Base-by-base conservation (phyloP, 2,113 vertebrate species). In the Hirundichthys speculiger region DNA sequence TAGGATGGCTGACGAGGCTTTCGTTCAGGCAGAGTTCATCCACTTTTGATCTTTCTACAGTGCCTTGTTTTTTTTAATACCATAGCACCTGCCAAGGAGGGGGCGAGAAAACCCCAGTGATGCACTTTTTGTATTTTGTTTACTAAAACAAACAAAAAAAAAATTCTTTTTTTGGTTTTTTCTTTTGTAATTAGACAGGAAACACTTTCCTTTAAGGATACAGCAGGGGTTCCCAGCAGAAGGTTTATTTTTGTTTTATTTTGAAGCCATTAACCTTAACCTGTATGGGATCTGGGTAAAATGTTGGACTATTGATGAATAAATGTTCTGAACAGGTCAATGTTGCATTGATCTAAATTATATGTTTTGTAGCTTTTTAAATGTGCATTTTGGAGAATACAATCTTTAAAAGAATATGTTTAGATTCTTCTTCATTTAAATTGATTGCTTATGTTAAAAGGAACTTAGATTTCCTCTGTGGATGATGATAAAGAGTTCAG, bases 41-140 rank as follows among this genome's bases (percentile, higher is more conserved):
- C 6, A 34, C 9, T 34, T 34, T 34, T 9, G 30, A 34, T 34
- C 6, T 34, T 34, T 34, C 6, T 34, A 34, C 3, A 9, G 30
- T 34, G 30, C 30, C 30, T 34, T 34, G 7, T 34, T 7, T 34
- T 34, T 34, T 34, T 34, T 34, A 34, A 34, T 34, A 27, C 25
- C 6, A 10, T 10, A 34, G 4, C 46, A 51, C 49, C 52, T 73
- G 48, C 60, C 62, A 69, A 64, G 48, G 1, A 7, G 48, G n/a
- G n/a, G n/a, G n/a, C n/a, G n/a, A n/a, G 42, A 82, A 70, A 61
- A 24, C 2, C 1, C 51, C 66, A 16, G 53, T 62, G 2, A 20
- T 66, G 59, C 20, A 76, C 48, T 69, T 62, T 79, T 39, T 77
- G 11, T 63, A 30, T 65, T 10, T 21, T 65, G 18, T 80, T 48